Evolutionary conservation across 1,140 invertebrate species (phyloP).

Genomic region (Pseudomyrmex dendroicus): DNA sequence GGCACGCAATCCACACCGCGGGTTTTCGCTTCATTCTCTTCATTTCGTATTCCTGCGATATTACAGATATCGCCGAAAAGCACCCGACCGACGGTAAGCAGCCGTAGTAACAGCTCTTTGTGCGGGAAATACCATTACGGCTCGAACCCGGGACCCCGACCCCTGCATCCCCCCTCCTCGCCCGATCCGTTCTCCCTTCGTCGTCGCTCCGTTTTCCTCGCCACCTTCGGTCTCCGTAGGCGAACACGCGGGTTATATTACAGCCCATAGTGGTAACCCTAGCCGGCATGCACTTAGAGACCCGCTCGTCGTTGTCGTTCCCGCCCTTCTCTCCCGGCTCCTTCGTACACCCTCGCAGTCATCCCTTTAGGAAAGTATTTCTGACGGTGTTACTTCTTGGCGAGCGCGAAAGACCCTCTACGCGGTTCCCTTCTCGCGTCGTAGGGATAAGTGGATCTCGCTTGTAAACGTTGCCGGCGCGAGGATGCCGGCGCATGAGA

Average conservation of each 20-base stretch:
- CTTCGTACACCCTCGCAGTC: constrained; percentile 61
- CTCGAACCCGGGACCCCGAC: constrained; percentile 34
- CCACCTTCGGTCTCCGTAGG: constrained; percentile 28
- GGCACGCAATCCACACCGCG: background rate
- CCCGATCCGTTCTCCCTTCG: constrained; percentile 6
- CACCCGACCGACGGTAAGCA: constrained; percentile 67
- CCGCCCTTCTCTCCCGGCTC: constrained; percentile 7
- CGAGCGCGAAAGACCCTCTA: constrained; percentile 42
- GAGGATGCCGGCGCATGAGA: constrained; percentile 20
- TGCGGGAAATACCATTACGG: constrained; percentile 74
- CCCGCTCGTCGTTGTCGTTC: constrained; percentile 23
- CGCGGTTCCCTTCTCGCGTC: background rate
- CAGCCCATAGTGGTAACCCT: constrained; percentile 77
- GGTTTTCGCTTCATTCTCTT: constrained; percentile 19
- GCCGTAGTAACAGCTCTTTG: constrained; percentile 42
- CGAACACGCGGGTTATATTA: constrained; percentile 73
- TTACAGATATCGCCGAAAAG: constrained; percentile 67
- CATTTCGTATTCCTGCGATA: constrained; percentile 49
- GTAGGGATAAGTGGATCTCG: constrained; percentile 66
- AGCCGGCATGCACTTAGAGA: constrained; percentile 73
- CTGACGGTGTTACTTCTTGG: constrained; percentile 72
- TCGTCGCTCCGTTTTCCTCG: constrained; percentile 9
- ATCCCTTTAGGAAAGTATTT: constrained; percentile 75
- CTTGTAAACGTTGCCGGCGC: constrained; percentile 34
- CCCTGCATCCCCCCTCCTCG: background rate